Evolutionary conservation across 1,140 invertebrate genomes (phyloP), one percentile per base, ranked within the genome.

Genomic region (Drosophila chauvacae): DNA sequence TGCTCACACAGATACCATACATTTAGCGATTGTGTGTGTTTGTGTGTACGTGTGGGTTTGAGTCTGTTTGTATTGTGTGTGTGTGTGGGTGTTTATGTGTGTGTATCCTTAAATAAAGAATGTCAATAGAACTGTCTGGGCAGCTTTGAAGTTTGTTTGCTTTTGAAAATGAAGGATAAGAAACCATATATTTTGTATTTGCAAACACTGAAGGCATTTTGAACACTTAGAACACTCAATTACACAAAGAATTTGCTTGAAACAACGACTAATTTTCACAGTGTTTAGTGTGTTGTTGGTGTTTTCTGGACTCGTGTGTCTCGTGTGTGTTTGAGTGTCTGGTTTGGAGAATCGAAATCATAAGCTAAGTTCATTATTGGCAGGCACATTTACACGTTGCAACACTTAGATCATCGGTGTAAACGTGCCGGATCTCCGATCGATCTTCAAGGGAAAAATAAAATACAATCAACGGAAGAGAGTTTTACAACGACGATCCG

Each of bases 141-240:
- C 58, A 77, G 64, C 75, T 62, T 75, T 59, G 63, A 70, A 88
- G 68, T 75, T 77, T 72, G 78, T 75, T 80, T 72, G 79, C 53
- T 84, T 73, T 73, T 73, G 45, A 72, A 72, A 73, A 73, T 63
- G 59, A 83, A 83, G 63, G 64, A 71, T 79, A 82, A 77, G 64
- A 69, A 87, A 87, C 74, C 60, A 66, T 85, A 56, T 56, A 71
- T 80, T 69, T 90, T 90, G 61, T 90, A 85, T 76, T 90, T 90
- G 86, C 86, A 90, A 88, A 88, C 85, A 90, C 60, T 90, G 81
- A 90, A 90, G 86, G 86, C 86, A 76, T 81, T 88, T 90, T 87
- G 56, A 90, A 90, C 85, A 90, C 68, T 85, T 80, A 90, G 81
- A 90, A 90, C 85, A 90, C 79, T 77, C 80, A 85, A 90, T 80